Base-by-base conservation (phyloP, 2,888 invertebrate species). In the Pyrrhosoma nymphula region DNA sequence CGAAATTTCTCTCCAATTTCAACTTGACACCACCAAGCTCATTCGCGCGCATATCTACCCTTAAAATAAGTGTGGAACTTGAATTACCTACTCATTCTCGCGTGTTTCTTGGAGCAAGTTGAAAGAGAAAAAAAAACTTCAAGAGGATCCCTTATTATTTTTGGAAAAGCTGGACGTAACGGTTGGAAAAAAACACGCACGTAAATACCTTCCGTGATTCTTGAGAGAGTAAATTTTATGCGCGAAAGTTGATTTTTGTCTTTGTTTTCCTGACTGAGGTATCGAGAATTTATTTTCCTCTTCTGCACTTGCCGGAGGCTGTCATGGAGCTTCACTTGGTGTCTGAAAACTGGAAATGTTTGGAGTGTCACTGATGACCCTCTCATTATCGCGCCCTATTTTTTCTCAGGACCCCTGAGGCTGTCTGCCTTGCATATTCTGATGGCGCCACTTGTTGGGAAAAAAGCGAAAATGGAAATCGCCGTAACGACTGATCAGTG, bases 301-400 rank as follows among this genome's bases (percentile, higher is more conserved):
- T 82, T 82, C 82, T 30, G 1, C 35, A n/a, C 8, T 69, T 69
- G 35, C 82, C 69, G 4, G 69, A 69, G n/a, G 69, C 69, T 23
- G 47, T 60, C 16, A 14, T 35, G 82, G 26, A 18, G 82, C n/a
- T 82, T 35, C 60, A 20, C 20, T 14, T 3, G 18, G 30, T 30
- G 3, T 35, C 35, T 30, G 16, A 82, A 82, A 82, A 82, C 82
- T 82, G 82, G 82, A 82, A 82, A 82, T 26, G 82, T 16, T 10
- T 82, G 82, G 35, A 82, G 82, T 82, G 35, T 30, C 30, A 82
- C 16, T 82, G 82, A 82, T 82, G 82, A 35, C 0, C 30, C 82
- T 69, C n/a, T 82, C 82, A 82, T 82, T 82, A 82, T 82, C 35
- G 82, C 82, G 35, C 30, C 82, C 82, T 30, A 82, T 14, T 82